Base-by-base conservation (phyloP, 1,140 invertebrate species). In the Euura lappo region DNA sequence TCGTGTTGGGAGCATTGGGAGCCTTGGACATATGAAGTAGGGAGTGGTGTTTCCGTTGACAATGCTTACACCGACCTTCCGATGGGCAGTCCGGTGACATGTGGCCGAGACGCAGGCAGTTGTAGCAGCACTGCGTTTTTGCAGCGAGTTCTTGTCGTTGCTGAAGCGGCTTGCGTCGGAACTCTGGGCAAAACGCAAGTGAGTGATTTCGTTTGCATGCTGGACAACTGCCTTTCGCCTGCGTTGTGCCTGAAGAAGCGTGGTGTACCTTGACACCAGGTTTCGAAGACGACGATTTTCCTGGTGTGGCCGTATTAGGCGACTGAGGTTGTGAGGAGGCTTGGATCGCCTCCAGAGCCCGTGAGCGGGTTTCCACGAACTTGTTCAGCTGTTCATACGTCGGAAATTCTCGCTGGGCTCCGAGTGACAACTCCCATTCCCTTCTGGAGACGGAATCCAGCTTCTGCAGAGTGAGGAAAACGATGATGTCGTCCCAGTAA, bases 91-190 rank as follows among this genome's bases (percentile, higher is more conserved):
- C 6, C n/a, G 11, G 10, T 28, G 67, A 45, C 3, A 7, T 5
- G n/a, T 68, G 67, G 8, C 67, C 67, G 3, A 4, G 13, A 3
- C 67, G 67, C 5, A 68, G 10, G n/a, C 67, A 68, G n/a, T 68
- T 68, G 13, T 45, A 68, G 67, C 67, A 68, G n/a, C 67, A 68
- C 3, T 68, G 11, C n/a, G n/a, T n/a, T n/a, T n/a, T n/a, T n/a
- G n/a, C n/a, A n/a, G n/a, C n/a, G n/a, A n/a, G n/a, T n/a, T 70
- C 65, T 4, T 70, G 69, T 70, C 69, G 45, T 70, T 70, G 46
- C 46, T 70, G 47, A 7, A 51, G n/a, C n/a, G n/a, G n/a, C n/a
- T n/a, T n/a, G n/a, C n/a, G n/a, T n/a, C n/a, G n/a, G n/a, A n/a
- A n/a, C n/a, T n/a, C n/a, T n/a, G n/a, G n/a, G n/a, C n/a, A n/a